Base-by-base conservation (phyloP, 2,797 vertebrate genomes). In the Cryptoblepharus egeriae region DNA sequence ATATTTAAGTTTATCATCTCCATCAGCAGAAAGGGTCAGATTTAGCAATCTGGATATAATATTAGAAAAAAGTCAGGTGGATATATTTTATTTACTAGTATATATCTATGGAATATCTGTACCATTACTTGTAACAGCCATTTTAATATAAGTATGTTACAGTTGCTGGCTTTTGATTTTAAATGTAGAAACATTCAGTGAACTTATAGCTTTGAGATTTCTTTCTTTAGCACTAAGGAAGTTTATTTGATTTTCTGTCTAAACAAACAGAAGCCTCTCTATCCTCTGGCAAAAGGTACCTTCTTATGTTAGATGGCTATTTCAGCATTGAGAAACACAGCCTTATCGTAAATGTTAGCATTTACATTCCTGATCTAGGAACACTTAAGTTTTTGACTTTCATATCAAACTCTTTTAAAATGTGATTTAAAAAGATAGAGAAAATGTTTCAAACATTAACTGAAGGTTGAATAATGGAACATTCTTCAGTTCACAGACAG, bases 121-220 rank as follows among this genome's bases (percentile, higher is more conserved):
- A 35, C 16, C 39, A 60, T 85, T 60, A 74, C 72, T 74, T 74
- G 45, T 81, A 81, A 60, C 22, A 79, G 79, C 70, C 49, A 68
- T 81, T 74, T 39, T 45, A 77, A 77, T 58, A 58, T 45, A 58
- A 65, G 24, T 60, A 60, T 35, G 75, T 74, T 60, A 74, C 73
- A 35, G 30, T 68, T 39, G 37, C 32, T 85, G 39, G 9, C 16
- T 77, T 81, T 73, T 68, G 4, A 65, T 73, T 81, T 81, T 74
- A 42, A 73, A 77, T 30, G 39, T n/a, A 30, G 39, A 58, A 55
- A 39, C 12, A n/a, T 37, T 57, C 69, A 65, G 22, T 77, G 49
- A 81, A 85, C 79, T 81, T 65, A n/a, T 35, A 24, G 69, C 28
- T 60, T 68, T 81, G 61, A 65, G 61, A 85, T 49, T 49, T 72